phyloP scores from a whole-genome alignment of 2,113 vertebrate species.

The Herpetotheres cachinnans region DNA sequence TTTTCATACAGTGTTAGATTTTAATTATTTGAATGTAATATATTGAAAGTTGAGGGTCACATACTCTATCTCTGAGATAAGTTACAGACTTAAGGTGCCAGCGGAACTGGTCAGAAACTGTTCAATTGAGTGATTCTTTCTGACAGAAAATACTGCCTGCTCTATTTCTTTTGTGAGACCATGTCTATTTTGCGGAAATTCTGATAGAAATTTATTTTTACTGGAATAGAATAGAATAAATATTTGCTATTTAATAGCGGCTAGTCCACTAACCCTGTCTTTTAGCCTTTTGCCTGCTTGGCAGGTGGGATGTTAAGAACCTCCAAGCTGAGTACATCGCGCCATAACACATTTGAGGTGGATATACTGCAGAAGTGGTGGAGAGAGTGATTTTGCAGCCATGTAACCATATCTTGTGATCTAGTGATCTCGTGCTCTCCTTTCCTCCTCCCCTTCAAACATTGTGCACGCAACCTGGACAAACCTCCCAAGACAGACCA shows the following conservation, averaged over 20 bases:
- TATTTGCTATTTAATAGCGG: background rate
- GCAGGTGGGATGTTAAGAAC: background rate
- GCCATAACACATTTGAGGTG: background rate
- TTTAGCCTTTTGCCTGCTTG: background rate
- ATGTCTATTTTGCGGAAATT: background rate
- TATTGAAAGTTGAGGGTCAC: background rate
- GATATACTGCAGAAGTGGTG: background rate
- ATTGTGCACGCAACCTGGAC: too few species aligned
- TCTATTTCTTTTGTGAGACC: background rate
- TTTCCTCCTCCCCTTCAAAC: background rate
- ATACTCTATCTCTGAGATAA: background rate
- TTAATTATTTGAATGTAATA: background rate
- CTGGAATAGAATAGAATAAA: too few species aligned
- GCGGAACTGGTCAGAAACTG: background rate
- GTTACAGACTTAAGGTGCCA: background rate
- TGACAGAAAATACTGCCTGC: background rate
- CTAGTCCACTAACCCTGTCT: background rate
- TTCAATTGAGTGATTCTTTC: background rate
- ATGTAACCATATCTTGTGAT: background rate
- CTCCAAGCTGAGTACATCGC: background rate
- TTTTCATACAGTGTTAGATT: background rate
- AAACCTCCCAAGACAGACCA: background rate
- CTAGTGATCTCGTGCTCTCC: background rate
- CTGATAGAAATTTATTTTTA: too few species aligned
- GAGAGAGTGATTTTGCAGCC: background rate